Conservation (phyloP, 2,888 invertebrate species). For the Capitulum mitella region DNA sequence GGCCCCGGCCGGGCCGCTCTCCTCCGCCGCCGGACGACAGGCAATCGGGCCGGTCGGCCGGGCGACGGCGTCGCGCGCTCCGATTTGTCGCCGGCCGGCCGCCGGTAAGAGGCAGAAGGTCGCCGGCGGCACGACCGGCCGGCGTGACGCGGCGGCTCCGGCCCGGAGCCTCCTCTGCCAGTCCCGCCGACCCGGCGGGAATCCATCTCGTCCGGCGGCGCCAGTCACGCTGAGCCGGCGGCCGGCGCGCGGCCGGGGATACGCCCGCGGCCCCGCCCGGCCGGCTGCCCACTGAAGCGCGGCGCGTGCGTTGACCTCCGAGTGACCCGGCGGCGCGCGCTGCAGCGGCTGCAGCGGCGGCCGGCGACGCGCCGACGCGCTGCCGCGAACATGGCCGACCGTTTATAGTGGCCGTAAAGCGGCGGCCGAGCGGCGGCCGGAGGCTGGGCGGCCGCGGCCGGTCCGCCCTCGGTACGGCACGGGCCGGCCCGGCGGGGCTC, state of each 20-base stretch:
- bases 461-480: no score
- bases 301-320: not conserved
- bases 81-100: not conserved
- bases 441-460: no score
- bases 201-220: no score
- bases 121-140: not conserved
- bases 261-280: no score
- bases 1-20: not conserved
- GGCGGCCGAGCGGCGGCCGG: no score
- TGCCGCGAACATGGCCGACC: not conserved
- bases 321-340: not conserved
- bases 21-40: not conserved
- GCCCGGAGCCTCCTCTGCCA: not conserved
- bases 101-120: not conserved
- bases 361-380: no score
- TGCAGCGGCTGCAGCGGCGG: not conserved
- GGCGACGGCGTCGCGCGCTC: not conserved
- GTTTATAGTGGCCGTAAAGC: not conserved
- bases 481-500: no score
- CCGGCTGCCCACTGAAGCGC: not conserved
- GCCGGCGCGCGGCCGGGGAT: no score
- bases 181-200: no score
- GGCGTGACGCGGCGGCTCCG: not conserved
- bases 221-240: no score
- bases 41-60: not conserved